Base-by-base conservation (phyloP, 2,797 vertebrate species). In the Fringilla coelebs region DNA sequence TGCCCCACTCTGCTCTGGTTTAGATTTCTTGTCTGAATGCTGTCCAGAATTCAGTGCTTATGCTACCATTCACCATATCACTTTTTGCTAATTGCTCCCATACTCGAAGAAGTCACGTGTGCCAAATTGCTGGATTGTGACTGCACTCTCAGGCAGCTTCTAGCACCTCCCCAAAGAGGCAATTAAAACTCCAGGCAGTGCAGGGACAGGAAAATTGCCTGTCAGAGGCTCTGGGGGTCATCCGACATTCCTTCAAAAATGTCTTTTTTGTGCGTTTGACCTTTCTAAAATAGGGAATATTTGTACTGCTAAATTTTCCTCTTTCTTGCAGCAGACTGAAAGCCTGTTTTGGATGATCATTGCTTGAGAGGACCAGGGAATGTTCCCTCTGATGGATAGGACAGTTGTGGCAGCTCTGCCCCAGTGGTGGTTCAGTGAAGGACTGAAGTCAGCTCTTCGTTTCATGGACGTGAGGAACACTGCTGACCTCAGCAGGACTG, bases 61-160 rank as follows among this genome's bases (percentile, higher is more conserved):
- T 1, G 20, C 88, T 94, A 77, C 88, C 87, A 95, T 95, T 97
- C 96, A 94, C 92, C 77, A 22, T 89, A 96, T 93, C 71, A 17
- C 73, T 94, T 96, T 96, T 97, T 97, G 81, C 79, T 97, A 97
- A 97, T 96, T 97, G 90, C 93, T 77, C 65, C 94, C 91, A 86
- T 96, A 94, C 95, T 97, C 1, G 10, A 89, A 60, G 68, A 85
- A 96, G 75, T 96, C 94, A 96, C 32, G 2, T 96, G 88, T 94
- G 60, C 75, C 85, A 92, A 90, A 93, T 51, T 85, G 84, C 85
- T 96, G 92, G 90, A 40, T 94, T 93, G 83, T 93, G 89, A 58
- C 79, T 96, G 72, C 36, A 68, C 82, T 89, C 94, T 84, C 90
- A 46, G 46, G 28, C 51, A 46, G 85, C 92, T 88, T 73, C 87